A percentile compares a stretch with the other conserved stretches of the same genome.
phyloP scores from a whole-genome alignment of 1,140 invertebrate species.

The Anadara kagoshimensis region DNA sequence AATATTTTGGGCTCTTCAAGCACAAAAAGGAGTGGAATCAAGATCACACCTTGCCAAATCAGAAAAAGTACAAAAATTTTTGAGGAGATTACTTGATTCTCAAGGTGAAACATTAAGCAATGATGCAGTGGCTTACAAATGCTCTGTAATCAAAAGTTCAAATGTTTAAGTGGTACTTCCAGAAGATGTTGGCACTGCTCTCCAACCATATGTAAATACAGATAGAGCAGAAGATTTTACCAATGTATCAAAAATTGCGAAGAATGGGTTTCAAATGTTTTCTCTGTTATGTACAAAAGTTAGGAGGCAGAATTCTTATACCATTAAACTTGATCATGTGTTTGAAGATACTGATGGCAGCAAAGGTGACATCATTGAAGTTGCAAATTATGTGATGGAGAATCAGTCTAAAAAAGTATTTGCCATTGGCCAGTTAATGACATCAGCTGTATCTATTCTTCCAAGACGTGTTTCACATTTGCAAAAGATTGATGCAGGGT shows the following conservation, averaged over 20 bases:
- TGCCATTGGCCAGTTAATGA: not conserved
- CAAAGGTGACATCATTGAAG: constrained; percentile 2
- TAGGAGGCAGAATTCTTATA: constrained; percentile 1
- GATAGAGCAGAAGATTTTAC: not conserved
- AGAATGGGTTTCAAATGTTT: constrained; percentile 8
- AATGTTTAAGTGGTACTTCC: not conserved
- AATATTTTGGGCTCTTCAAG: constrained; percentile 32
- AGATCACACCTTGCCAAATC: not conserved
- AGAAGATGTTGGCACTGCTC: not conserved
- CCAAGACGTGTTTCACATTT: no score
- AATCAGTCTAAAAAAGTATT: constrained; percentile 6
- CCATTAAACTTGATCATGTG: not conserved
- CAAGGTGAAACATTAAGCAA: not conserved
- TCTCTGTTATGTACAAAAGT: not conserved
- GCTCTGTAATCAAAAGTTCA: not conserved
- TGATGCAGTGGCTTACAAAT: constrained; percentile 1
- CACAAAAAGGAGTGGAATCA: constrained; percentile 16
- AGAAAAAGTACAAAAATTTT: constrained; percentile 2
- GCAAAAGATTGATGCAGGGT: no score
- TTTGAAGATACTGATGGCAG: not conserved
- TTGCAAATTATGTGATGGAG: not conserved
- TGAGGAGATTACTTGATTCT: not conserved
- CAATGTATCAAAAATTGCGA: constrained; percentile 1
- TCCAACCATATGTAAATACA: not conserved
- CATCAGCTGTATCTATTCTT: no score